Percentiles rank a stretch among this genome's conserved stretches.
These are phyloP conservation scores for Caiman crocodilus DNA, from an alignment of 2,797 vertebrate genomes.

Conservation along the genomic window DNA sequence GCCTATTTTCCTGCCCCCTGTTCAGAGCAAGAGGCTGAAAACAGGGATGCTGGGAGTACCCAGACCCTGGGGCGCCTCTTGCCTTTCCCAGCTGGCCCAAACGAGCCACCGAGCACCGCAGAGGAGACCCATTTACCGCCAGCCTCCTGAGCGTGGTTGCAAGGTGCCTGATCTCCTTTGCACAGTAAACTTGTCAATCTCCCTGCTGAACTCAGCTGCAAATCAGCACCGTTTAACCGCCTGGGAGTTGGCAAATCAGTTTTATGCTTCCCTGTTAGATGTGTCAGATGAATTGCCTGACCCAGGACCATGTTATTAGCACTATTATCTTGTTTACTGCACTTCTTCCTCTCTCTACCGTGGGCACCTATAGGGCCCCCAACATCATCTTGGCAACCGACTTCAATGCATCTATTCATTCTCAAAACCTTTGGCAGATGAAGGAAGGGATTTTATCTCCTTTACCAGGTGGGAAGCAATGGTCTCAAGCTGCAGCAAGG, in stretches of 20 bases:
- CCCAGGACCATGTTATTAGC: conserved; percentile 28
- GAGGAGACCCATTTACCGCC: not conserved
- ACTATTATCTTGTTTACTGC: conserved; percentile 57
- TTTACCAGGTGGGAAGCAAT: too few relatives aligned
- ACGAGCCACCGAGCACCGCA: not conserved
- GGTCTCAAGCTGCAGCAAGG: too few relatives aligned
- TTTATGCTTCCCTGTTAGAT: not conserved
- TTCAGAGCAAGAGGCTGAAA: too few relatives aligned
- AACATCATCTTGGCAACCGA: not conserved
- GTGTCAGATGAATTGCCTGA: conserved; percentile 49
- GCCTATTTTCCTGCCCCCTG: too few relatives aligned
- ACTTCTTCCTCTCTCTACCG: not conserved
- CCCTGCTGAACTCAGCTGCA: not conserved
- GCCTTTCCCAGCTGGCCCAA: not conserved
- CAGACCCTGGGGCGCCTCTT: not conserved
- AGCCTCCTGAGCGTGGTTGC: not conserved
- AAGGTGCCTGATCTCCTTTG: not conserved
- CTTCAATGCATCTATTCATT: not conserved
- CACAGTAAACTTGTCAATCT: not conserved
- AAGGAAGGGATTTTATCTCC: too few relatives aligned
- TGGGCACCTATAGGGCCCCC: not conserved
- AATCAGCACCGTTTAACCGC: not conserved
- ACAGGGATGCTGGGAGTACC: not conserved
- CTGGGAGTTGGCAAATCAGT: not conserved
- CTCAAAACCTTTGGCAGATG: not conserved